Base-by-base conservation (phyloP, 2,797 vertebrate genomes). In the Danio tinwini region DNA sequence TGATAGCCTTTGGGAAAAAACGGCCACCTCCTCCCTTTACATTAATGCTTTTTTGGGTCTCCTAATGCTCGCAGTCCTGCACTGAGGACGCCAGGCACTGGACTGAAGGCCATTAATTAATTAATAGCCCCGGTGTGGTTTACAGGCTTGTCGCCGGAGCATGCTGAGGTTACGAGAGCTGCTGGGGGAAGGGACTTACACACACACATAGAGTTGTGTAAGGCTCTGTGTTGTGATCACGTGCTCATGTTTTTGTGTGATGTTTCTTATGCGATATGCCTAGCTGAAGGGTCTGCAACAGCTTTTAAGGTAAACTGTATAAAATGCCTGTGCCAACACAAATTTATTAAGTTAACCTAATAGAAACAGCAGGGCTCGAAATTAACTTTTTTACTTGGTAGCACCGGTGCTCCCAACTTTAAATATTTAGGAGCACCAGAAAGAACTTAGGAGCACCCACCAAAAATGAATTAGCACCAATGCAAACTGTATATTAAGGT, bases 31-130 rank as follows among this genome's bases (percentile, higher is more conserved):
- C 72, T 81, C 74, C 29, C 55, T 12, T 56, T 55, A 62, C 59
- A 50, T 70, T 19, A 72, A 61, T 12, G 44, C 73, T 53, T 7
- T 65, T 65, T 55, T 40, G 64, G 42, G 7, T 74, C 19, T 53
- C 17, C 19, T 42, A 16, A 17, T 55, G 47, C 77, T 67, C 75
- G 67, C 81, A 65, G 62, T 77, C 74, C 19, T 42, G 16, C 39
- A 77, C n/a, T 13, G 72, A 58, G 11, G 2, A 52, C 4, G 53
- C 50, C 49, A 89, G 82, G 85, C 83, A 74, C 75, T 86, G 90
- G 70, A 88, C 89, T 86, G 85, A 84, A 87, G 82, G 71, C 84
- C 91, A 93, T 95, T 91, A 93, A 95, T 94, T 94, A 95, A 94
- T 95, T 89, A 94, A 90, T 81, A 90, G 83, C 80, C 58, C 88